Base-by-base conservation (phyloP, 64 coral and sea anemone species). In the Dendrophyllia cribrosa region DNA sequence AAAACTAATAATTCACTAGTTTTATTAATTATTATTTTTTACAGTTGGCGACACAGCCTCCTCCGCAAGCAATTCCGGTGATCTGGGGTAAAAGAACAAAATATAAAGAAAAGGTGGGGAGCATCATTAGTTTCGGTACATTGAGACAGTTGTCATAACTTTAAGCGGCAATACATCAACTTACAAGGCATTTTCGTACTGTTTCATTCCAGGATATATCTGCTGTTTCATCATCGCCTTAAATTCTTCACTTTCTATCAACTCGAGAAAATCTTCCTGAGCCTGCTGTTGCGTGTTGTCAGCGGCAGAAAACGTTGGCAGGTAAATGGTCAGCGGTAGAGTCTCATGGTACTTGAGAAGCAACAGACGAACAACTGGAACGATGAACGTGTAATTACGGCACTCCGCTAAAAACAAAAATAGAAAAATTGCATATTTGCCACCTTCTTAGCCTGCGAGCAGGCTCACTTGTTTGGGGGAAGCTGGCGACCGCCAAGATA, bases 151-250 rank as follows among this genome's bases (percentile, higher is more conserved):
- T 34, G 0, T 34, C 34, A 34, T 34, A 34, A 34, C 34, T 34
- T 34, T 34, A 24, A 25, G 51, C 10, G 51, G 14, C 0, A 8
- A 51, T 7, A 13, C 16, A 81, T 43, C 23, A 71, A 90, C 97
- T 92, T 94, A 99, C 97, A 95, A 99, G 13, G 90, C 49, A 43
- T 49, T 82, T 66, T 96, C 87, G 46, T 96, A 99, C 70, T 93
- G 94, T 56, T 93, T 95, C 88, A 99, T 96, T 25, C 81, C 90
- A 14, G 97, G 97, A 49, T 91, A 64, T 45, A 99, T 93, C 50
- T 99, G 97, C 70, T 99, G 97, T 71, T 95, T 95, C 76, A 99
- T 93, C 64, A 99, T 79, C 4, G 94, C 97, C 43, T 93, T 96
- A 64, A 96, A 96, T 64, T 99, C 97, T 50, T 94, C 97, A 85